phyloP scores from a whole-genome alignment of 2,113 vertebrate species.

The Lanius ludovicianus region DNA sequence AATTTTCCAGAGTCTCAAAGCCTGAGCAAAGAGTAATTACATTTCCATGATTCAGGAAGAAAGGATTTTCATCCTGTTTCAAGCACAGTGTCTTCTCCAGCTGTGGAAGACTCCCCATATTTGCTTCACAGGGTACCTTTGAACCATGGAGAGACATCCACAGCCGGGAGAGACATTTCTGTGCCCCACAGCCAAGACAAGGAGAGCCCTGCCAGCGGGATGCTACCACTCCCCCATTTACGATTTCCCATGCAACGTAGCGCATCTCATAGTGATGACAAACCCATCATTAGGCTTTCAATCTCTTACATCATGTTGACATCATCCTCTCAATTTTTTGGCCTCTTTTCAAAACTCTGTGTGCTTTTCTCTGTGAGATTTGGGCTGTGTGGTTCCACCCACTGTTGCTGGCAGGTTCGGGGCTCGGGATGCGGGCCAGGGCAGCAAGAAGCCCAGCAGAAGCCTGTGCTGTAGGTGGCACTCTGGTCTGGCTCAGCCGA shows the following conservation, averaged over 20 bases:
- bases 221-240: not conserved
- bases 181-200: not conserved
- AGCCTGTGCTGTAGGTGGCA: not conserved
- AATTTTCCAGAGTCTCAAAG: not conserved
- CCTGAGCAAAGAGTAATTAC: not conserved
- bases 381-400: not conserved
- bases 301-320: fast-evolving
- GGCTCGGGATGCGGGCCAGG: fast-evolving
- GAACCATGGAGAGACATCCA: not conserved
- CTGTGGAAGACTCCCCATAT: not conserved
- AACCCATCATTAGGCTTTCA: not conserved
- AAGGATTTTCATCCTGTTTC: not conserved
- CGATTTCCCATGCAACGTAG: fast-evolving
- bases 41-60: constrained; percentile 22
- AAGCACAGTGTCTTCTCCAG: not conserved
- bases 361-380: not conserved
- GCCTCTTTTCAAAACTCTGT: fast-evolving
- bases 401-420: not conserved
- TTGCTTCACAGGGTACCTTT: not conserved
- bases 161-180: not conserved
- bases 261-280: fast-evolving
- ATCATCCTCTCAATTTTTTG: fast-evolving
- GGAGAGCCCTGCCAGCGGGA: fast-evolving
- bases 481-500: not conserved
- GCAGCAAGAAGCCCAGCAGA: fast-evolving